These are phyloP conservation scores for Mantis religiosa DNA, from an alignment of 2,888 invertebrate genomes.

Conservation along the genomic window DNA sequence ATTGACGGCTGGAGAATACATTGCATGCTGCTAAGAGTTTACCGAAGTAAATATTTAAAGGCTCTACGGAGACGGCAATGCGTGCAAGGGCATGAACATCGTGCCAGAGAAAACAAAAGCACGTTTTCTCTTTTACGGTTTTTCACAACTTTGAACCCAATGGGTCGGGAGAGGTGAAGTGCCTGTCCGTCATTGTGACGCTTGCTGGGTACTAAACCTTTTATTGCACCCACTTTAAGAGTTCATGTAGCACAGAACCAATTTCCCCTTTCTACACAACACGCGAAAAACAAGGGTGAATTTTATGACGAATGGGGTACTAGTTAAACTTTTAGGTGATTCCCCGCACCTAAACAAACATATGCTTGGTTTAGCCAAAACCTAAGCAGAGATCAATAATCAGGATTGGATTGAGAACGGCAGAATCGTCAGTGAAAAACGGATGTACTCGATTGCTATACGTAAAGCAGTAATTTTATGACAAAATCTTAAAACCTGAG, in stretches of 20 bases:
- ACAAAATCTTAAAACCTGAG: too few species aligned
- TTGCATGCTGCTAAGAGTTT: not conserved
- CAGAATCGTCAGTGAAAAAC: too few species aligned
- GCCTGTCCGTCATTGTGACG: not conserved
- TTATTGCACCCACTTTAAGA: not conserved
- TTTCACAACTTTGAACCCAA: not conserved
- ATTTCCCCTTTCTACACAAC: not conserved
- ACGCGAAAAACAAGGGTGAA: not conserved
- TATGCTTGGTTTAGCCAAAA: too few species aligned
- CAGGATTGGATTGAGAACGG: too few species aligned
- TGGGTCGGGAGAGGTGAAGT: not conserved
- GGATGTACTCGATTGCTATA: too few species aligned
- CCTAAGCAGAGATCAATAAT: too few species aligned
- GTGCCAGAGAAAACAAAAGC: not conserved
- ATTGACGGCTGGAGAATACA: not conserved
- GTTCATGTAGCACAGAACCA: not conserved
- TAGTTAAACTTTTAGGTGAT: not conserved
- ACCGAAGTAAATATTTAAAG: not conserved
- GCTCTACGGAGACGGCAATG: not conserved
- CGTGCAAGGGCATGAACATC: not conserved
- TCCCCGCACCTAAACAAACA: not conserved
- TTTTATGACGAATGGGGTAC: not conserved
- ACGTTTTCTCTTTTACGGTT: not conserved
- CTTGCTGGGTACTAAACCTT: not conserved
- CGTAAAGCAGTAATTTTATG: too few species aligned